phyloP scores from a whole-genome alignment of 2,113 vertebrate genomes.

The Hippopotamus amphibius region DNA sequence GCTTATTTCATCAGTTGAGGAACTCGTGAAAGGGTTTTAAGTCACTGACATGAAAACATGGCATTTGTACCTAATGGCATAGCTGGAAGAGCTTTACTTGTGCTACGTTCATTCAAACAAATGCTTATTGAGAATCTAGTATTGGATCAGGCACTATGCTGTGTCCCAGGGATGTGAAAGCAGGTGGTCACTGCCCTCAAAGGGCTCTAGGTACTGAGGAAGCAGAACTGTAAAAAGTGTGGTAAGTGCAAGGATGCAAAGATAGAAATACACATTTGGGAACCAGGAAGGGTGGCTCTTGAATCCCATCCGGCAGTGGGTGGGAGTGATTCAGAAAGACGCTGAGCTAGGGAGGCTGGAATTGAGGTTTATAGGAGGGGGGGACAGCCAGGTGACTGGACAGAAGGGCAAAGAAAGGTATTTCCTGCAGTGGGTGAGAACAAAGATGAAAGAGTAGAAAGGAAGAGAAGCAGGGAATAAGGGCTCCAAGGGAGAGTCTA shows the following conservation, averaged over 20 bases:
- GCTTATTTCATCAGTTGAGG: background rate
- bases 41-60: background rate
- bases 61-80: background rate
- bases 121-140: background rate
- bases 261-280: background rate
- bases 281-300: background rate
- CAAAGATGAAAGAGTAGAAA: background rate
- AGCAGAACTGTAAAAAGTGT: background rate
- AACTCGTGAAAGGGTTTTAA: background rate
- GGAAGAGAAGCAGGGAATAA: background rate
- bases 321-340: background rate
- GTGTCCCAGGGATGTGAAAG: background rate
- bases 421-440: background rate
- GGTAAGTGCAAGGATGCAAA: background rate
- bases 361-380: background rate
- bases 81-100: background rate
- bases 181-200: background rate
- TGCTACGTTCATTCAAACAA: background rate
- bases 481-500: background rate
- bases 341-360: background rate
- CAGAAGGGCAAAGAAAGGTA: background rate
- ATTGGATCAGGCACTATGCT: background rate
- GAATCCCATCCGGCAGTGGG: background rate
- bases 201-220: background rate
- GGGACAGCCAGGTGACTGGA: background rate